These are phyloP conservation scores for Campylomormyrus numenius DNA, from an alignment of 2,113 vertebrate genomes.

Conservation along the genomic window DNA sequence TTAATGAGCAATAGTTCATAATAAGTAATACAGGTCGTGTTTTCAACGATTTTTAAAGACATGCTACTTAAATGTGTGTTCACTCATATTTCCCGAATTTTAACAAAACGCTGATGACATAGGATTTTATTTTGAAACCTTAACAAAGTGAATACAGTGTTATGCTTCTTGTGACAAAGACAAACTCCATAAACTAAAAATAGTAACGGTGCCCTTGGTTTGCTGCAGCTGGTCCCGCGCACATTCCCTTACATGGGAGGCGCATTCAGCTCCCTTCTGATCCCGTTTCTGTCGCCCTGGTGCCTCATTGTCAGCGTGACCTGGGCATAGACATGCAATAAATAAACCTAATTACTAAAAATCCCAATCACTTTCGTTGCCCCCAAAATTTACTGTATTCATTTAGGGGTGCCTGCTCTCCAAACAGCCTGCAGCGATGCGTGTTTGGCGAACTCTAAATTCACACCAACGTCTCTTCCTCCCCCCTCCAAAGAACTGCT, in stretches of 20 bases:
- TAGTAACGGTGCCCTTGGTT: background rate
- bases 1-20: background rate
- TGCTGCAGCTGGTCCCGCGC: background rate
- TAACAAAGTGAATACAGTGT: background rate
- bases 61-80: background rate
- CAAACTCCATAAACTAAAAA: constrained; percentile 5
- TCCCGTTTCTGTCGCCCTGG: background rate
- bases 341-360: background rate
- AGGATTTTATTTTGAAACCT: background rate
- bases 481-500: constrained; percentile 53
- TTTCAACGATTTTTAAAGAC: background rate
- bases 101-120: background rate
- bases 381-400: background rate
- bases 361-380: background rate
- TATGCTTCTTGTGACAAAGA: background rate
- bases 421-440: background rate
- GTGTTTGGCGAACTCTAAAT: background rate
- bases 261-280: background rate
- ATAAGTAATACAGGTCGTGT: background rate
- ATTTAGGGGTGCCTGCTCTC: background rate
- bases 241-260: constrained; percentile 21
- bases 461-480: background rate
- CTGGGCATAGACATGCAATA: background rate
- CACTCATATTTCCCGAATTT: background rate
- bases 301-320: background rate